Conservation (phyloP, 1,140 invertebrate species). For the Meloidogyne hapla region DNA sequence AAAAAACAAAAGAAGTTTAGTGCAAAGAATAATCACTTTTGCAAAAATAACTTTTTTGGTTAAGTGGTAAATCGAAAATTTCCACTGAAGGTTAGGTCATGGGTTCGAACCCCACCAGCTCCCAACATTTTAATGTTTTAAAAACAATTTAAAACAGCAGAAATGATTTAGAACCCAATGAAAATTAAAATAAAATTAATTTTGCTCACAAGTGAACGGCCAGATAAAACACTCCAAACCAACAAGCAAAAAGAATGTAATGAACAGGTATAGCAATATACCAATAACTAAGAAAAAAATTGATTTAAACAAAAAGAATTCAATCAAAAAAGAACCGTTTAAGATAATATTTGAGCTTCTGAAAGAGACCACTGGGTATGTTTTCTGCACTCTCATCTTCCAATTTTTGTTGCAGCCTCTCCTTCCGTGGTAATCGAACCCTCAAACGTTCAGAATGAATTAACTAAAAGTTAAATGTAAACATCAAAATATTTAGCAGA, state of each 20-base stretch:
- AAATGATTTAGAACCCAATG: no score
- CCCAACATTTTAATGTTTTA: no score
- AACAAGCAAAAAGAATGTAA: constrained; percentile 39
- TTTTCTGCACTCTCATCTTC: constrained; percentile 40
- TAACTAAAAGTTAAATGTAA: background rate
- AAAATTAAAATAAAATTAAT: background rate
- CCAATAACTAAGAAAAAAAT: constrained; percentile 45
- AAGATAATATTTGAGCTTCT: constrained; percentile 60
- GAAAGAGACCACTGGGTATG: constrained; percentile 44
- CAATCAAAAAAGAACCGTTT: constrained; percentile 39
- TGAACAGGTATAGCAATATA: constrained; percentile 59
- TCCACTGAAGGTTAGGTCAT: background rate
- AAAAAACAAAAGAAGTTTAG: no score
- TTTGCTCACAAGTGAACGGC: constrained; percentile 46
- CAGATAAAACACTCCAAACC: constrained; percentile 51
- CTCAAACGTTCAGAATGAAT: background rate
- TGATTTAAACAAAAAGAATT: background rate
- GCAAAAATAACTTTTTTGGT: background rate
- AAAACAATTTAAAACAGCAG: no score
- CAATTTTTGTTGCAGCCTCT: constrained; percentile 42
- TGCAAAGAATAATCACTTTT: no score
- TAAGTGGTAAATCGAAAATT: background rate
- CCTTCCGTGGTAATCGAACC: background rate
- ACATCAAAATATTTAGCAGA: no score
- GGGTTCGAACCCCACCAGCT: background rate